These are phyloP conservation scores for Scaptomyza parva DNA, from an alignment of 2,888 invertebrate species.

Conservation along the genomic window DNA sequence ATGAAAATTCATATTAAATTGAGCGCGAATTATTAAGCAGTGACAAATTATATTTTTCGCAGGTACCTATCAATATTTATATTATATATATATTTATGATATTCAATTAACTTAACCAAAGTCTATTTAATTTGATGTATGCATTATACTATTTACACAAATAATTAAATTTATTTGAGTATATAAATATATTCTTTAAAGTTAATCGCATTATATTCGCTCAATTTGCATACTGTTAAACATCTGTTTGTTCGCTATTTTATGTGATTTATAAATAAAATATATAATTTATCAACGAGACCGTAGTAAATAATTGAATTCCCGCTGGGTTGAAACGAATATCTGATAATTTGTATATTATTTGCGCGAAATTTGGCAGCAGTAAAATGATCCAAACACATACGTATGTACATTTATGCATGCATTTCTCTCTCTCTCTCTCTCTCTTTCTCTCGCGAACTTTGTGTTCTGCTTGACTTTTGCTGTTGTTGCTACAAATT, in stretches of 20 bases:
- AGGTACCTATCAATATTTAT: constrained; percentile 35
- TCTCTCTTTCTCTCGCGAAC: background rate
- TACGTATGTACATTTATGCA: constrained; percentile 29
- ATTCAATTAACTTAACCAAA: constrained; percentile 12
- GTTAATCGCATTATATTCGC: background rate
- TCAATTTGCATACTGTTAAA: background rate
- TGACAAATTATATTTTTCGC: constrained; percentile 34
- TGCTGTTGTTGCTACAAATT: constrained; percentile 58
- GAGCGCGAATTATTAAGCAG: constrained; percentile 36
- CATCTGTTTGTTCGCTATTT: background rate
- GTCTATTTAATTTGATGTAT: background rate
- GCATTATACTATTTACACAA: background rate
- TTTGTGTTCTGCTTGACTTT: constrained; percentile 18
- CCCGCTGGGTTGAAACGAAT: background rate
- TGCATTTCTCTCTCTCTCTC: constrained; percentile 25
- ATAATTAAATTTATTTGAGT: too few species aligned
- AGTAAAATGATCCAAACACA: constrained; percentile 14
- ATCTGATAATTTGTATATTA: background rate
- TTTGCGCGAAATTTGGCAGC: background rate
- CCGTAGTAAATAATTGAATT: background rate
- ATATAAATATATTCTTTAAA: background rate
- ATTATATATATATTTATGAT: constrained; percentile 44
- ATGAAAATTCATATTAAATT: constrained; percentile 28
- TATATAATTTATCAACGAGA: background rate
- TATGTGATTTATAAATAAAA: background rate